Evolutionary conservation across 2,888 invertebrate genomes (phyloP).

Genomic region (Andrena bucephala): DNA sequence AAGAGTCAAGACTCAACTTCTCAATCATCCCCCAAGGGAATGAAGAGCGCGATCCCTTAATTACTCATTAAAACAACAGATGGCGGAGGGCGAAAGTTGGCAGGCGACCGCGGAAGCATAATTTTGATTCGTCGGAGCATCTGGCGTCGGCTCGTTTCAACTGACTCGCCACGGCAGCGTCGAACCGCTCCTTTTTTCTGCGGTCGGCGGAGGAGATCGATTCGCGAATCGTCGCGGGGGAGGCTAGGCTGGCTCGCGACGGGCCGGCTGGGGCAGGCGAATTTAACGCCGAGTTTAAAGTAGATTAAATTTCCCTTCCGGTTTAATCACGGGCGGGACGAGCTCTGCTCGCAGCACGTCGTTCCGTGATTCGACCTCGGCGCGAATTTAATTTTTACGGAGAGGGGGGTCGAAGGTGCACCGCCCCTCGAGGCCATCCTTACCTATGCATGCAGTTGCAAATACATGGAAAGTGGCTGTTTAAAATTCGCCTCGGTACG

Average conservation of each 20-base stretch:
- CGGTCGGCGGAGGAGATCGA: conserved; percentile 17
- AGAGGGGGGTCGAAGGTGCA: not conserved
- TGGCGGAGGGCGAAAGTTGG: not conserved
- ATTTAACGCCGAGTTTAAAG: conserved; percentile 61
- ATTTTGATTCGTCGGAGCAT: conserved; percentile 21
- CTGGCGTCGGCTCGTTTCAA: conserved; percentile 40
- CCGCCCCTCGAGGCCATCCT: not conserved
- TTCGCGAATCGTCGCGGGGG: conserved; percentile 28
- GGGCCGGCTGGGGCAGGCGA: conserved; percentile 22
- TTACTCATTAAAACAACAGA: not conserved
- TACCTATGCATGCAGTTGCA: not conserved
- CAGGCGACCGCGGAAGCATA: not conserved
- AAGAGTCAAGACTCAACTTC: no score
- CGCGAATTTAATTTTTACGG: conserved; percentile 61
- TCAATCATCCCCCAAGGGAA: not conserved
- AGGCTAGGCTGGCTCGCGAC: not conserved
- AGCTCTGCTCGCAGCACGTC: conserved; percentile 41
- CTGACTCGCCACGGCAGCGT: not conserved
- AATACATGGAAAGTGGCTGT: not conserved
- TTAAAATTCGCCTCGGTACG: conserved; percentile 31
- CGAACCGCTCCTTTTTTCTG: not conserved
- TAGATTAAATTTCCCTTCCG: conserved; percentile 70
- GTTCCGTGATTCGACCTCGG: conserved; percentile 20
- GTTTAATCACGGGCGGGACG: conserved; percentile 61
- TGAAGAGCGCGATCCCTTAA: not conserved